Percentiles rank a stretch among this genome's conserved stretches.
Evolutionary conservation across 2,797 vertebrate genomes (phyloP).

Genomic region (Sarcophilus harrisii): DNA sequence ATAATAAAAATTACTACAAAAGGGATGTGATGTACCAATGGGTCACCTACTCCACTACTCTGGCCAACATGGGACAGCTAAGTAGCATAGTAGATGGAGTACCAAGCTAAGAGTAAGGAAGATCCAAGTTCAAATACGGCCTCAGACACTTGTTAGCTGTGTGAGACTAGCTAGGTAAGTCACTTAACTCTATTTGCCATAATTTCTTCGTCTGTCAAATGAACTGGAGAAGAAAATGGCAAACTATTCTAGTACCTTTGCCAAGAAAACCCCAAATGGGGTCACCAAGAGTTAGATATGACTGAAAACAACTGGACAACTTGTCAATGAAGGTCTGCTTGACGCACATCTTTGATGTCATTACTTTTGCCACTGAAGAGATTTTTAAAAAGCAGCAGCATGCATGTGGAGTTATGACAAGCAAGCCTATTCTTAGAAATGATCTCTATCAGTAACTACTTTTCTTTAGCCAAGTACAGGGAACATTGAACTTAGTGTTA

Average conservation of each 20-base stretch:
- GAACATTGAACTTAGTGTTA: not conserved
- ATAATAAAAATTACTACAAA: not conserved
- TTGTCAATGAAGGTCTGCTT: not conserved
- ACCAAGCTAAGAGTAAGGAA: not conserved
- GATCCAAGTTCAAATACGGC: not conserved
- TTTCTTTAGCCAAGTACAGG: not conserved
- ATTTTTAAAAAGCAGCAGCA: constrained; percentile 1
- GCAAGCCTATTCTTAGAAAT: constrained; percentile 24
- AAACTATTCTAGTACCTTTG: not conserved
- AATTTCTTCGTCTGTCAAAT: not conserved
- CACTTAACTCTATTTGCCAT: not conserved
- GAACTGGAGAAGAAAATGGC: not conserved
- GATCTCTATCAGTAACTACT: not conserved
- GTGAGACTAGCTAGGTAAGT: not conserved
- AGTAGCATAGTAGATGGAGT: not conserved
- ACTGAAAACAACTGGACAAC: not conserved
- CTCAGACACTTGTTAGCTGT: not conserved
- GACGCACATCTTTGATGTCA: not conserved
- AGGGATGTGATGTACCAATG: not conserved
- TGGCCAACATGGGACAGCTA: not conserved
- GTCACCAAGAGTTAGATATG: not conserved
- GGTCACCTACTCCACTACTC: not conserved
- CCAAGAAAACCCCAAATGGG: not conserved
- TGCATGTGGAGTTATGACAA: not conserved
- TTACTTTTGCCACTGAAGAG: not conserved